These are phyloP conservation scores for Myoxocephalus aenaeus DNA, from an alignment of 2,797 vertebrate genomes.

Conservation along the genomic window DNA sequence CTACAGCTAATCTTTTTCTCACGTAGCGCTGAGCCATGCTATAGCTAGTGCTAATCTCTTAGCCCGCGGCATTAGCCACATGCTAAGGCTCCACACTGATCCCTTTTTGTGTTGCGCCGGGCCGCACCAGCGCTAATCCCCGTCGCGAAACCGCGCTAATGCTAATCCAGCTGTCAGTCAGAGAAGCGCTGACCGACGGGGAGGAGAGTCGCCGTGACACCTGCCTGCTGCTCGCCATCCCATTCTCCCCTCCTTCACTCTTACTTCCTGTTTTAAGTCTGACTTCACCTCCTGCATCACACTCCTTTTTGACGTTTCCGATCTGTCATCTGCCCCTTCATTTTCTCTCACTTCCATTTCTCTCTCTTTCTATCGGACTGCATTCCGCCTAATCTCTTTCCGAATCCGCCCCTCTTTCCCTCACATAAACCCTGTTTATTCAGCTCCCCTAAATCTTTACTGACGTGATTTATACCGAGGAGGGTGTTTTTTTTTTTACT, in stretches of 20 bases:
- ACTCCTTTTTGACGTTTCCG: neutral
- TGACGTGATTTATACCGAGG: too few species aligned
- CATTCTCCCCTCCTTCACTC: neutral
- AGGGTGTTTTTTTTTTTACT: too few species aligned
- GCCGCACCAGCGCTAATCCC: conserved; percentile 47
- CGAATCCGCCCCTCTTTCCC: neutral
- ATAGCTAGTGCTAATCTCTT: conserved; percentile 57
- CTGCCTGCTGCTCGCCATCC: neutral
- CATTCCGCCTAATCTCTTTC: neutral
- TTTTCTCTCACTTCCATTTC: neutral
- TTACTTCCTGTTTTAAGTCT: neutral
- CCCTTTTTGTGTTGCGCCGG: conserved; percentile 25
- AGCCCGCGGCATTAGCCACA: conserved; percentile 47
- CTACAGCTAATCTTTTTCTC: conserved; percentile 21
- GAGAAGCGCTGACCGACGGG: conserved; percentile 3
- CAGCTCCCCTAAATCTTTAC: neutral
- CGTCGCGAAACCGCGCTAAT: conserved; percentile 40
- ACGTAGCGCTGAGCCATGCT: conserved; percentile 23
- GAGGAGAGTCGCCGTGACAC: neutral
- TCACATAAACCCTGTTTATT: neutral
- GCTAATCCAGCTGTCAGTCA: conserved; percentile 55
- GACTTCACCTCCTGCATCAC: neutral
- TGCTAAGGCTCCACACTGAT: conserved; percentile 47
- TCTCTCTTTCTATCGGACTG: neutral
- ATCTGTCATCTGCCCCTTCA: neutral